Evolutionary conservation across 2,888 invertebrate genomes (phyloP), one percentile per base, ranked within the genome.

Genomic region (Petrophora chlorosata): DNA sequence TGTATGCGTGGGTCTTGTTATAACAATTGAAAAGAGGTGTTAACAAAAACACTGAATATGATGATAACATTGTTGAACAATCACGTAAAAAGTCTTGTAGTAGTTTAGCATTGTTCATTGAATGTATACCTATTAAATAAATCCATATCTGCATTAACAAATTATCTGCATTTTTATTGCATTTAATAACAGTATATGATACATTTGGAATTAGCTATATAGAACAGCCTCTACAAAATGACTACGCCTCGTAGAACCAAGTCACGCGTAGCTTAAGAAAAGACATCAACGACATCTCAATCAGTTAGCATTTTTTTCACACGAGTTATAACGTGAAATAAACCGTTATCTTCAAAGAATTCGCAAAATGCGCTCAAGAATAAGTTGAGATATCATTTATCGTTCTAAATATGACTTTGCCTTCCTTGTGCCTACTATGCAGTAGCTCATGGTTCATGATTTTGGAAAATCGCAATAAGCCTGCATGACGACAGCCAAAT

Each of bases 201-300:
- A 8, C 8, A 8, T 22, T 22, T 22, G 12, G 5, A 10, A 10
- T 10, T 32, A 10, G 10, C 10, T 35, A 32, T 12, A 4, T 26
- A 34, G 25, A 25, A 5, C 13, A 19, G 19, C 12, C 41, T 48
- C 36, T 28, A 50, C 43, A 34, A 23, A 9, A 34, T 17, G 32
- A 38, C 43, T 40, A 50, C 43, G 43, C 5, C 2, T 33, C 43
- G 43, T 47, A 53, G 47, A 43, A 44, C 30, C 23, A 22, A n/a
- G 19, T 3, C 38, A 25, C 33, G 13, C 52, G 47, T 47, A 53
- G 47, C 29, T 35, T 40, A 47, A 35, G 14, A 53, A 44, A 53
- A 43, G 47, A 53, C 47, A 43, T 52, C 42, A 40, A 52, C 52
- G 52, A 40, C 22, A 33, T 12, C 17, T 29, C 22, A n/a, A n/a